Evolutionary conservation across 2,113 vertebrate species (phyloP).

Genomic region (Colistium nudipinnis): DNA sequence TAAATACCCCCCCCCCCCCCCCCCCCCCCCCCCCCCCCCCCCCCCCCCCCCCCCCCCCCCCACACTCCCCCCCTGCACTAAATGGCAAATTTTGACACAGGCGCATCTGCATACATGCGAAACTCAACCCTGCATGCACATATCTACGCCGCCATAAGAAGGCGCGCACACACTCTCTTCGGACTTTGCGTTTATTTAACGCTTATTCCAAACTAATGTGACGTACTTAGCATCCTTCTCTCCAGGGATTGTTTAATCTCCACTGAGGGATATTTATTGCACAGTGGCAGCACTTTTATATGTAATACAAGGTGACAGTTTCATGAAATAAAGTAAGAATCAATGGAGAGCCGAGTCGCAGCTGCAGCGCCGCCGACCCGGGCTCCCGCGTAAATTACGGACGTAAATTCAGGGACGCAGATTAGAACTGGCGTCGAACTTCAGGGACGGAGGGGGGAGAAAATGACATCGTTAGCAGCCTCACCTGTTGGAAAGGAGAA

Average conservation of each 20-base stretch:
- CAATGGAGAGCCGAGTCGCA: constrained; percentile 40
- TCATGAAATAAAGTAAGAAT: constrained; percentile 55
- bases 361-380: constrained; percentile 32
- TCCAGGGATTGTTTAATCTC: constrained; percentile 49
- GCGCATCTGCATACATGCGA: not conserved
- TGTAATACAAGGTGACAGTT: constrained; percentile 60
- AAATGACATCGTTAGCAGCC: constrained; percentile 29
- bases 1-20: constrained; percentile 46
- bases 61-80: constrained; percentile 55
- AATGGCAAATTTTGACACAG: constrained; percentile 59
- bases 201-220: constrained; percentile 36
- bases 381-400: constrained; percentile 32
- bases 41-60: constrained; percentile 14
- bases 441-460: not conserved
- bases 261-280: constrained; percentile 48
- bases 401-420: constrained; percentile 30
- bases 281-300: constrained; percentile 11
- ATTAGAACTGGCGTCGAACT: constrained; percentile 36
- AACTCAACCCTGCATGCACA: not conserved
- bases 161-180: constrained; percentile 7
- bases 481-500: constrained; percentile 52
- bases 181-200: constrained; percentile 9
- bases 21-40: constrained; percentile 13
- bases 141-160: not conserved
- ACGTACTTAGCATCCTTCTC: constrained; percentile 46